Evolutionary conservation across 1,140 invertebrate genomes (phyloP), one percentile per base, ranked within the genome.

Genomic region (Drosophila bifasciata): DNA sequence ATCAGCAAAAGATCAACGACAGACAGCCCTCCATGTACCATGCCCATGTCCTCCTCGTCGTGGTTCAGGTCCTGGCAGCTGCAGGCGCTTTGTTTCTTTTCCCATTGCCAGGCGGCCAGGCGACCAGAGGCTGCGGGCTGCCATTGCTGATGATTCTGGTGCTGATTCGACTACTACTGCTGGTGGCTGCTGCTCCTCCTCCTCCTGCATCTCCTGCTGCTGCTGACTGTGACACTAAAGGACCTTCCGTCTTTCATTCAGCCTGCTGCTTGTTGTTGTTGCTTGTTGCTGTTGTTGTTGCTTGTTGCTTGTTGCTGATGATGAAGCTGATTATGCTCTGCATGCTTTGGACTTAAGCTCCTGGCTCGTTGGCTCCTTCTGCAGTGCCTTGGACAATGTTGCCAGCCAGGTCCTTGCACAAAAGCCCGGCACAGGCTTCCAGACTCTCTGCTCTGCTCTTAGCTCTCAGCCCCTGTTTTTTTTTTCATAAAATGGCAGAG

Each of bases 1-100:
- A 88, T 88, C 83, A 89, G 83, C 63, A 89, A 88, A 88, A 88
- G 83, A 88, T 88, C 83, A 88, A 89, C 84, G 71, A 57, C 79
- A 79, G 78, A 4, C 32, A 13, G 43, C 23, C 60, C 25, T 61
- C 46, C 28, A 48, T 58, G 69, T 71, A n/a, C 56, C 56, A 61
- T 63, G 43, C 45, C 69, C 45, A 40, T 41, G 39, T 5, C 49
- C 56, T 52, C 56, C 56, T 32, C 48, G 77, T 55, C 68, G 41
- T 70, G 51, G 40, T 41, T 52, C 46, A 50, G 49, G 40, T 61
- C 56, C 61, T 76, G 64, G 81, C 68, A 58, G 74, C 75, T 75
- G 49, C 60, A 67, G 73, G 76, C 73, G 28, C 77, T 80, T 86
- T 85, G 76, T 81, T 64, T 80, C 62, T 60, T 60, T 67, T 75